Conservation (phyloP, 2,797 vertebrate species). For the Rhinoraja longicauda region DNA sequence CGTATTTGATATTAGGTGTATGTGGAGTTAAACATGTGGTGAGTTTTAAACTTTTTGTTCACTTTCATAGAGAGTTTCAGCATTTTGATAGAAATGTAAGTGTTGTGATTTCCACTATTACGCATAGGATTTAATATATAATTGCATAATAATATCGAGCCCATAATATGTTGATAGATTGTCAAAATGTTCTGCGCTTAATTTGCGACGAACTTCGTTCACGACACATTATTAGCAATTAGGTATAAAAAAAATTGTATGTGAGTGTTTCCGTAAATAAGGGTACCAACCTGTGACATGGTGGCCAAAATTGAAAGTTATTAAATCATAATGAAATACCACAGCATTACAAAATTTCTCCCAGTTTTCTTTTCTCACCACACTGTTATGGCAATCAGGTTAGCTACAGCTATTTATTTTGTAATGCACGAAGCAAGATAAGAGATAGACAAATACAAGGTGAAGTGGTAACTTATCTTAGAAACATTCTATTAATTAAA, state of each 20-base stretch:
- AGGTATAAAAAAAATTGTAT: background rate
- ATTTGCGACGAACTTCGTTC: background rate
- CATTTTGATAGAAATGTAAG: background rate
- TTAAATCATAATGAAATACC: too few relatives aligned
- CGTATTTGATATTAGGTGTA: slow-evolving; percentile 1
- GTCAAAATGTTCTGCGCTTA: background rate
- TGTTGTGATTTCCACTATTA: background rate
- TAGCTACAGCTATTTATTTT: background rate
- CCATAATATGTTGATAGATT: background rate
- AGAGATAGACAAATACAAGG: background rate
- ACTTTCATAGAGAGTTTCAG: background rate
- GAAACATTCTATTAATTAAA: background rate
- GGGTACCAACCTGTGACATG: too few relatives aligned
- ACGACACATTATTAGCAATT: background rate
- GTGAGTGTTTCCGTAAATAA: too few relatives aligned
- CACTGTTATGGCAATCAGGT: background rate
- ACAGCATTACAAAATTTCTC: background rate
- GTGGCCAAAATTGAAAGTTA: too few relatives aligned
- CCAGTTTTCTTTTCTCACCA: background rate
- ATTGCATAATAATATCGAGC: background rate
- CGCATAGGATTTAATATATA: background rate
- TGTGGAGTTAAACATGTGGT: slow-evolving; percentile 19
- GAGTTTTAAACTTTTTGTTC: slow-evolving; percentile 10
- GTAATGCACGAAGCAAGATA: background rate
- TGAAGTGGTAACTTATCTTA: background rate